Base-by-base conservation (phyloP, 1,140 invertebrate species). In the Drosophila tropicalis region DNA sequence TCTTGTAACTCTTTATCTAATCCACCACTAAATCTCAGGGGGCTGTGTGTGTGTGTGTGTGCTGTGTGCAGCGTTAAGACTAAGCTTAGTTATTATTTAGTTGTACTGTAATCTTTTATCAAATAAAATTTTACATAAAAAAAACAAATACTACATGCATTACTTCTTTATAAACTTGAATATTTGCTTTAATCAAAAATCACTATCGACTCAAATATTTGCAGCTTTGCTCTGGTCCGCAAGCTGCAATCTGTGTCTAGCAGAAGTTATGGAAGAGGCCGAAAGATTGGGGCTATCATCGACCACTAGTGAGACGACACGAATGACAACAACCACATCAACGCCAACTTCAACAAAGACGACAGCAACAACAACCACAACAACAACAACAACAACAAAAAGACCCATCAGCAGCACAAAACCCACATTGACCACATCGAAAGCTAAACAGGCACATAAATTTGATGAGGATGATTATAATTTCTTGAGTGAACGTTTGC, bases 61-160 rank as follows among this genome's bases (percentile, higher is more conserved):
- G n/a, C n/a, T n/a, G 13, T 58, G 40, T 10, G 54, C 25, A 5
- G 6, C 19, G 36, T 62, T 22, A 72, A 70, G 10, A 9, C 67
- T 86, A 87, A 83, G 63, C 58, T 79, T 58, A 71, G 34, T 44
- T 51, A 79, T 78, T 67, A 41, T 17, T 29, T 3, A 29, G 29
- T 29, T 29, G 29, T 29, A 29, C 29, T 81, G 71, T 84, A 84
- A 89, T 79, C 67, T 81, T 89, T 80, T 79, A 89, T 89, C 63
- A 70, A 89, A 89, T 89, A 89, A 89, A 89, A 89, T 87, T 75
- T 84, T 63, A 61, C 84, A 9, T 29, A 44, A 13, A 2, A 47
- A 17, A 29, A 22, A 62, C 10, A 1, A 36, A 17, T 22, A 22
- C 56, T 10, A 5, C 7, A 7, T 17, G 12, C 7, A 22, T 51